Percentiles rank a stretch among this genome's conserved stretches.
These are phyloP conservation scores for Dendroctonus valens DNA, from an alignment of 1,140 invertebrate genomes.

Conservation along the genomic window DNA sequence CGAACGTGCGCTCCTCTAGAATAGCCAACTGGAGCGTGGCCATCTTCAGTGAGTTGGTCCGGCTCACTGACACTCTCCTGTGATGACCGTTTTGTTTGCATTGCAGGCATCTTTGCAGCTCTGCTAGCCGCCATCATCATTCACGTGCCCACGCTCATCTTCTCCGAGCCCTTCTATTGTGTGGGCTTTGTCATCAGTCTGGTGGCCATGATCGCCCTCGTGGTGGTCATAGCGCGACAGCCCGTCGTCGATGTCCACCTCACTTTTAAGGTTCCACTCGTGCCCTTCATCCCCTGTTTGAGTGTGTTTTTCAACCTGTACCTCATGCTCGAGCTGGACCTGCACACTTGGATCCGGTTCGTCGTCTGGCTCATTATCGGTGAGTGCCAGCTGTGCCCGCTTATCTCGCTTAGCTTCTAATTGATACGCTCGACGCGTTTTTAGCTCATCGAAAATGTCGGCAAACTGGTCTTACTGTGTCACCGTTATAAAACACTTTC, in stretches of 20 bases:
- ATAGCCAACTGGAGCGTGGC: conserved; percentile 39
- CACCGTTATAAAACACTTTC: too few species aligned
- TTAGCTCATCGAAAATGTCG: too few species aligned
- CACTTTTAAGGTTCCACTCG: conserved; percentile 66
- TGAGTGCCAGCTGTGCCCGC: conserved; percentile 43
- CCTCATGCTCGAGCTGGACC: conserved; percentile 75
- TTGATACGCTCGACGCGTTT: too few species aligned
- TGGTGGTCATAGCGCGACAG: conserved; percentile 52
- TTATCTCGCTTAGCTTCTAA: too few species aligned
- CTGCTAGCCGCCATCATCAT: conserved; percentile 32
- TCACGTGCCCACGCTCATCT: conserved; percentile 23
- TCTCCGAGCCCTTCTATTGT: conserved; percentile 28
- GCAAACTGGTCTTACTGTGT: too few species aligned
- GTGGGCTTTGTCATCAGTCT: conserved; percentile 29
- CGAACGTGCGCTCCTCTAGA: conserved; percentile 29
- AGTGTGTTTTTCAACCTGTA: conserved; percentile 80
- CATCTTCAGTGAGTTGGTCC: conserved; percentile 37
- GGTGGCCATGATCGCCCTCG: conserved; percentile 20
- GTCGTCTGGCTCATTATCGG: conserved; percentile 72
- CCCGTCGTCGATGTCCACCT: conserved; percentile 35
- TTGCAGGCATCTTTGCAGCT: conserved; percentile 32
- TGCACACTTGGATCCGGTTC: conserved; percentile 77
- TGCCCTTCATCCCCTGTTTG: conserved; percentile 73
- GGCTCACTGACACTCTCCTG: background rate
- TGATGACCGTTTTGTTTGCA: background rate